Evolutionary conservation across 2,888 invertebrate genomes (phyloP), one percentile per base, ranked within the genome.

Genomic region (Microplitis manilae): DNA sequence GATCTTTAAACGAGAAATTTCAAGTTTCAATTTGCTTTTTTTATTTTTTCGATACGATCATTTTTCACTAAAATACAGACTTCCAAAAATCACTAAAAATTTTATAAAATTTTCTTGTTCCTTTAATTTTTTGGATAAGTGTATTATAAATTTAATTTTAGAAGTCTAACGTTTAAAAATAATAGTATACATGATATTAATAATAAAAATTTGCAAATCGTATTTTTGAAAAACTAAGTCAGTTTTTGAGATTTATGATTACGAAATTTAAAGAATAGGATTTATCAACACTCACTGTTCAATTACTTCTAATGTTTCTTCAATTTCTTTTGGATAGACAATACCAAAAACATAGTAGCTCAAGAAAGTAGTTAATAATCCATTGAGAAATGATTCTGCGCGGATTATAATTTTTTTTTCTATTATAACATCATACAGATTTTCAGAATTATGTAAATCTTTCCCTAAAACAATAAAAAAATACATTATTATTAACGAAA

Each of bases 401-500:
- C 15, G 9, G 4, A 61, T n/a, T 13, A 1, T 61, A n/a, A 61
- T 61, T n/a, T 61, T 7, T 7, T 61, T 61, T 7, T 61, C 61
- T 13, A 61, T 8, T 6, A 61, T 17, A 0, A 61, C 8, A 59
- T 59, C 39, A 8, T 68, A 68, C 13, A 30, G 38, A 8, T 40
- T 59, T 68, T 76, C 7, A 70, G 64, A 59, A 13, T 50, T 70
- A 72, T 78, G 68, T 73, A 68, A 74, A 79, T 64, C 73, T 71
- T 67, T 38, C 72, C 17, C 64, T 79, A 77, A 59, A 74, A 68
- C 68, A 39, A 61, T 70, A 65, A 71, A 7, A 77, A 79, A 78
- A 72, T 78, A 78, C 75, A 78, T 73, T 71, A 60, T 75, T 78
- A 78, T 76, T 77, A 65, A 75, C 72, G 72, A 50, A n/a, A 62